Base-by-base conservation (phyloP, 2,113 vertebrate species). In the Cynopterus brachyotis region DNA sequence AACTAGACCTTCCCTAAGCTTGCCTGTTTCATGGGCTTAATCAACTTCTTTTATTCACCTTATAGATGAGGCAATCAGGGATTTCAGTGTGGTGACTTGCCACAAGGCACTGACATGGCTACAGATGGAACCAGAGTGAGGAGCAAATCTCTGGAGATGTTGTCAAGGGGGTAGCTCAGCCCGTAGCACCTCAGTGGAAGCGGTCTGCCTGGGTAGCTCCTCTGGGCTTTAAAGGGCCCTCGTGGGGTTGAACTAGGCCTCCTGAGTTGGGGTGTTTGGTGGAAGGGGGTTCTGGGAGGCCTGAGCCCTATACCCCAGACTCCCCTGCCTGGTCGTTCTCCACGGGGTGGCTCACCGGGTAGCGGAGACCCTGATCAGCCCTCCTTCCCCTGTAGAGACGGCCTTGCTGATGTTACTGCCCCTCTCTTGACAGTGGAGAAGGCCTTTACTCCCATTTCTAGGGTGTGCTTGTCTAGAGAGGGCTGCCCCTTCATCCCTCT, bases 131-230 rank as follows among this genome's bases (percentile, higher is more conserved):
- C 32, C 87, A 57, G 73, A 0, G 37, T 0, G 4, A 45, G 66
- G 0, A 37, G 86, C 30, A 40, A 3, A 37, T 66, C 47, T 66
- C 64, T 22, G 57, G 26, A 30, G 83, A 30, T 2, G n/a, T 28
- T 59, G 66, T 5, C 10, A 24, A 57, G n/a, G 32, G 75, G 76
- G 6, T 2, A 50, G 40, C 30, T 42, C n/a, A 60, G 87, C 20
- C 75, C 0, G 0, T 3, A 2, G 40, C 19, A 67, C 9, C 53
- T 35, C 5, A 5, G 45, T 3, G 6, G 82, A 5, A 1, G 3
- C 1, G 20, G 30, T 6, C 35, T 60, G 35, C 55, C 64, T 0
- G 0, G 81, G 55, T 12, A 35, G 37, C 53, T 19, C 45, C 60
- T 59, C 40, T 55, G 62, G 85, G 26, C 79, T 55, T 45, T 47